Percentiles rank a stretch among this genome's conserved stretches.
These are phyloP conservation scores for Poecilia wingei DNA, from an alignment of 2,797 vertebrate species.

Conservation along the genomic window DNA sequence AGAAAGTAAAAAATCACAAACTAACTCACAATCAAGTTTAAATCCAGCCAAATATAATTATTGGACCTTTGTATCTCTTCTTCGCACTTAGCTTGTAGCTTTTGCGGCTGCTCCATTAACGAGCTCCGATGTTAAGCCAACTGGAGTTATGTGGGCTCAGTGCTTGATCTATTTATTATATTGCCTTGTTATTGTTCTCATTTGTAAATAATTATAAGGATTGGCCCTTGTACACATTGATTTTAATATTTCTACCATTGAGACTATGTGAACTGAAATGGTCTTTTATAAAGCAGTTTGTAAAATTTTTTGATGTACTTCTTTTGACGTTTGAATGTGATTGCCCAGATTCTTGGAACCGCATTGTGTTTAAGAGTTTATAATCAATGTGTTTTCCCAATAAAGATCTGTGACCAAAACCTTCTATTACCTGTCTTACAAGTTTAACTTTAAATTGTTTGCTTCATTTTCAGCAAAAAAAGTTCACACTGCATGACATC, in stretches of 20 bases:
- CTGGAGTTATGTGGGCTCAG: neutral
- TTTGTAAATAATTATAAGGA: neutral
- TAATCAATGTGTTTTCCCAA: neutral
- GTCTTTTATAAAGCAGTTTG: neutral
- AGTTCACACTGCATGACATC: neutral
- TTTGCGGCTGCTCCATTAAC: too few species aligned
- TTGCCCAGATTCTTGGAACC: neutral
- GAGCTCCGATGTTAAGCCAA: too few species aligned
- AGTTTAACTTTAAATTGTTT: neutral
- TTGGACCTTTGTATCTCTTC: too few species aligned
- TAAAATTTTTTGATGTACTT: neutral
- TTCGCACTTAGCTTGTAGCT: too few species aligned
- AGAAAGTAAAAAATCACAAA: too few species aligned
- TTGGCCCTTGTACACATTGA: neutral
- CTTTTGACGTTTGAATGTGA: neutral
- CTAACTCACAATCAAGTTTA: too few species aligned
- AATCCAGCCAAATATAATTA: too few species aligned
- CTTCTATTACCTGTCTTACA: neutral
- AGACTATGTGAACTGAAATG: neutral
- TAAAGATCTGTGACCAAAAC: neutral
- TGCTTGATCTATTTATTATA: neutral
- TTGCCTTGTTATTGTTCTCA: neutral
- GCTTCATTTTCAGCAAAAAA: neutral
- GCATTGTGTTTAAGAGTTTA: neutral
- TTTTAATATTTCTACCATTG: neutral